Evolutionary conservation across 2,797 vertebrate species (phyloP).

Genomic region (Sebastes wilsoni): DNA sequence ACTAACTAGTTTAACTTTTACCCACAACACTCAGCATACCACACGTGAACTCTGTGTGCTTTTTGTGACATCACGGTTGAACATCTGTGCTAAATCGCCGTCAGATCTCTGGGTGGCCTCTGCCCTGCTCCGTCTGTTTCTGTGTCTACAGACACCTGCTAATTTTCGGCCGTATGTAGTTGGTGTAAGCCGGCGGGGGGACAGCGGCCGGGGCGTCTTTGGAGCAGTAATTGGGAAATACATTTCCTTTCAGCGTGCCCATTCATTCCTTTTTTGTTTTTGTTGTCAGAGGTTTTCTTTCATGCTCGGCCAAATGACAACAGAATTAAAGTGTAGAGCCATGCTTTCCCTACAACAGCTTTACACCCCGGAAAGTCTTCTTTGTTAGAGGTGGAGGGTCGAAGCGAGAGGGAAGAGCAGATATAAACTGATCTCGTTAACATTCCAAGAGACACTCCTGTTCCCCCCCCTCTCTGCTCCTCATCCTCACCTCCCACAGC

Average conservation of each 20-base stretch:
- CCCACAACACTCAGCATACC: conserved; percentile 9
- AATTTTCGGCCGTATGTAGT: conserved; percentile 78
- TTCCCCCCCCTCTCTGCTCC: conserved; percentile 29
- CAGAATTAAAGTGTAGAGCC: conserved; percentile 74
- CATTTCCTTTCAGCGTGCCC: conserved; percentile 74
- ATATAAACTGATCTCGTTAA: conserved; percentile 85
- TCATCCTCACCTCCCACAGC: conserved; percentile 57
- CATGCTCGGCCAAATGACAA: conserved; percentile 82
- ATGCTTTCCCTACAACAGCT: conserved; percentile 75
- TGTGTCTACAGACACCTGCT: conserved; percentile 82
- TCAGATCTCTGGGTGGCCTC: conserved; percentile 72
- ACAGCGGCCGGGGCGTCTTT: conserved; percentile 39
- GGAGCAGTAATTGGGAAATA: conserved; percentile 81
- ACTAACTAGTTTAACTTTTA: not conserved
- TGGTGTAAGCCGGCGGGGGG: conserved; percentile 62
- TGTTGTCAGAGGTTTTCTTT: conserved; percentile 73
- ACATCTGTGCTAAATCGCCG: conserved; percentile 66
- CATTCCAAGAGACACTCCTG: conserved; percentile 81
- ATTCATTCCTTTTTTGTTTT: conserved; percentile 70
- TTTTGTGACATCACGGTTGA: conserved; percentile 53
- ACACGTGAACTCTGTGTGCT: conserved; percentile 50
- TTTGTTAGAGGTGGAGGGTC: conserved; percentile 71
- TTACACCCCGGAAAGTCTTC: conserved; percentile 63
- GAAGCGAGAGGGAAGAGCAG: conserved; percentile 67
- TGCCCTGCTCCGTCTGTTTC: conserved; percentile 63